A percentile compares a stretch with the other conserved stretches of the same genome.
These are phyloP conservation scores for Daboia siamensis DNA, from an alignment of 2,113 vertebrate genomes.

Conservation along the genomic window DNA sequence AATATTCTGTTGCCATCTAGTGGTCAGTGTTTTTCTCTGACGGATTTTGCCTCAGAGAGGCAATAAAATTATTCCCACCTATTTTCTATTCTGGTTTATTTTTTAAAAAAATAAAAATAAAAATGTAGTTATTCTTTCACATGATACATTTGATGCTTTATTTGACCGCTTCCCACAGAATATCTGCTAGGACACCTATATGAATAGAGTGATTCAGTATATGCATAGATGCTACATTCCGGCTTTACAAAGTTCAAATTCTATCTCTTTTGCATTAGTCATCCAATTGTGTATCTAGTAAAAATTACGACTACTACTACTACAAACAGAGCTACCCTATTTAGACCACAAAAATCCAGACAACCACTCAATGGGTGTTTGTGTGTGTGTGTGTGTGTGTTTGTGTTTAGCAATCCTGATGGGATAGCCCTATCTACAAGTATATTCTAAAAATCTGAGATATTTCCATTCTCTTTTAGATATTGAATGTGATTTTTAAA, in stretches of 20 bases:
- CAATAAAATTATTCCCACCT: background rate
- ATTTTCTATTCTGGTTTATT: background rate
- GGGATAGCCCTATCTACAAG: background rate
- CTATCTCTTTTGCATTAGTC: background rate
- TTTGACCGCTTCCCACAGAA: background rate
- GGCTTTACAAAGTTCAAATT: background rate
- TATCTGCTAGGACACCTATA: background rate
- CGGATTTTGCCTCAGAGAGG: background rate
- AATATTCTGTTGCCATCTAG: background rate
- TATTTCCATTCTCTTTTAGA: background rate
- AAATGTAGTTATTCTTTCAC: background rate
- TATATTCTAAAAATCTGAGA: background rate
- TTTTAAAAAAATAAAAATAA: background rate
- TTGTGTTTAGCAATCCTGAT: background rate
- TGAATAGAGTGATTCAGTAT: background rate
- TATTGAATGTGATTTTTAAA: background rate
- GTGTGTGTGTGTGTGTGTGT: background rate
- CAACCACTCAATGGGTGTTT: background rate
- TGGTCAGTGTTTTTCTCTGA: background rate
- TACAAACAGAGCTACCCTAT: background rate
- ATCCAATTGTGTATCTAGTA: background rate
- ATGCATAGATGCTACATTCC: background rate
- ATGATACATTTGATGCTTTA: background rate
- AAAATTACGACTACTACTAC: background rate
- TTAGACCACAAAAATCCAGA: background rate